Evolutionary conservation across 2,797 vertebrate species (phyloP).

Genomic region (Trematomus bernacchii): DNA sequence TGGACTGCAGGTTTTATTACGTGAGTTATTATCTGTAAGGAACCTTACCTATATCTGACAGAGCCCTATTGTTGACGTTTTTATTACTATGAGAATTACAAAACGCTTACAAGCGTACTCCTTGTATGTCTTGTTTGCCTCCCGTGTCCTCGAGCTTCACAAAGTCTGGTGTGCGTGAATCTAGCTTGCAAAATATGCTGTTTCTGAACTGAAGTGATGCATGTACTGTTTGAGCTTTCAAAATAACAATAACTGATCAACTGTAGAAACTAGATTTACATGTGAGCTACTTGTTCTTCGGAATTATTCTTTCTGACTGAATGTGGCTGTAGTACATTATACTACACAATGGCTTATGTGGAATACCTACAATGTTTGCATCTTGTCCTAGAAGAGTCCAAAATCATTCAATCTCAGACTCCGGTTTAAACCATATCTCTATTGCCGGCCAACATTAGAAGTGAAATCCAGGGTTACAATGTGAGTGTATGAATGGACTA

Average conservation of each 20-base stretch:
- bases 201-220: conserved; percentile 19
- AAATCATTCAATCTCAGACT: neutral
- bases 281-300: conserved; percentile 23
- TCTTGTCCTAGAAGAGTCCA: neutral
- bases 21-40: conserved; percentile 19
- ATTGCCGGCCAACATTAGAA: too few species aligned
- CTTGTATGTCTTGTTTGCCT: conserved; percentile 18
- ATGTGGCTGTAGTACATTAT: conserved; percentile 32
- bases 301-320: neutral
- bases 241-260: conserved; percentile 3
- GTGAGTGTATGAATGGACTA: conserved; percentile 41
- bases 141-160: conserved; percentile 7
- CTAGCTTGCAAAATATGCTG: conserved; percentile 7
- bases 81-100: conserved; percentile 41
- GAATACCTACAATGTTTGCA: neutral
- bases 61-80: conserved; percentile 13
- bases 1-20: neutral
- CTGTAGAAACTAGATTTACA: conserved; percentile 38
- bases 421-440: too few species aligned
- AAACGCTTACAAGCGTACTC: conserved; percentile 35
- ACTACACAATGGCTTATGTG: too few species aligned
- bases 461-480: conserved; percentile 50
- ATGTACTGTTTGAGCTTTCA: conserved; percentile 4
- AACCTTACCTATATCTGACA: conserved; percentile 11
- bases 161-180: conserved; percentile 17